Conservation (phyloP, 2,113 vertebrate species). For the Serinus canaria region DNA sequence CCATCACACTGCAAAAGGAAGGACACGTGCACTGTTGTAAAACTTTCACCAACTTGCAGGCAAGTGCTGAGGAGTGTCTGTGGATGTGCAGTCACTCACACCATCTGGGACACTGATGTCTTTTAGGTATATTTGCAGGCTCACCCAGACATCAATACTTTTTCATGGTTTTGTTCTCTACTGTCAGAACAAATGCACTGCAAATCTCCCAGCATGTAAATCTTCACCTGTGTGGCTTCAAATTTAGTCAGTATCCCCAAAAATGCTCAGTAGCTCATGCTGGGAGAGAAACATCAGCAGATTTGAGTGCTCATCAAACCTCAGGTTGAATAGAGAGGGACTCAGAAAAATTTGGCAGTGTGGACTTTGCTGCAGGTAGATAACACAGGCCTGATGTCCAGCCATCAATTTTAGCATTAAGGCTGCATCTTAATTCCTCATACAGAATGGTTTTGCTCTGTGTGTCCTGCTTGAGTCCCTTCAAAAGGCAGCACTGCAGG, state of each 20-base stretch:
- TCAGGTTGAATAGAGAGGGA: neutral
- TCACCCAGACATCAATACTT: neutral
- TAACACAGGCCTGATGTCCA: neutral
- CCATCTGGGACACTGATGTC: neutral
- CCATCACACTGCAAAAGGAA: neutral
- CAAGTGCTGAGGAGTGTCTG: neutral
- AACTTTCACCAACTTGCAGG: neutral
- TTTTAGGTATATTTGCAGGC: neutral
- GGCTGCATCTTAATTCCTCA: neutral
- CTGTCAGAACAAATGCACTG: neutral
- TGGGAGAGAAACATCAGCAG: neutral
- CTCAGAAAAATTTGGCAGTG: neutral
- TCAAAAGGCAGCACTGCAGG: neutral
- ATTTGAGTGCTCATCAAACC: rapidly evolving
- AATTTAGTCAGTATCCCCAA: neutral
- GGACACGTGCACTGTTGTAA: rapidly evolving
- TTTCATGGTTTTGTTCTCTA: neutral
- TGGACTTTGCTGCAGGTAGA: neutral
- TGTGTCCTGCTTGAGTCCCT: neutral
- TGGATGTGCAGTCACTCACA: neutral
- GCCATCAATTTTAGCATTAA: neutral
- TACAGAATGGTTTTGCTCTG: neutral
- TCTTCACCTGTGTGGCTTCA: neutral
- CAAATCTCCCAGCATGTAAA: neutral
- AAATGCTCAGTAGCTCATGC: neutral